phyloP scores from a whole-genome alignment of 2,113 vertebrate species.

The Vulpes ferrilata region DNA sequence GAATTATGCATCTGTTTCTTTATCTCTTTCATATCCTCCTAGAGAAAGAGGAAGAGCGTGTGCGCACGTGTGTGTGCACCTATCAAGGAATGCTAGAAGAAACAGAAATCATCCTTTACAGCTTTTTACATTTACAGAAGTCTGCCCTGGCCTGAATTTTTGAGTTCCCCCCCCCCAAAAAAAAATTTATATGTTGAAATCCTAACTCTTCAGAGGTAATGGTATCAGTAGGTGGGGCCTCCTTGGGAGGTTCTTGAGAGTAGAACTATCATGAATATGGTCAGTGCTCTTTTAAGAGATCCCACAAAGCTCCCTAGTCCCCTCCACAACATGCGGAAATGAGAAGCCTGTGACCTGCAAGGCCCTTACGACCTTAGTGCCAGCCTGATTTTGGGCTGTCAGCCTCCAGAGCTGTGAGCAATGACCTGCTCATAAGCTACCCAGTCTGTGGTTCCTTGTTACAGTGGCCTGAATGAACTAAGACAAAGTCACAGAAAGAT shows the following conservation, averaged over 20 bases:
- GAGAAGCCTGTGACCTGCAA: neutral
- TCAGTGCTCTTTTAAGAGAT: neutral
- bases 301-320: neutral
- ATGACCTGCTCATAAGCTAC: neutral
- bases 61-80: neutral
- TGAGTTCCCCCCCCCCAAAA: neutral
- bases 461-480: neutral
- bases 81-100: neutral
- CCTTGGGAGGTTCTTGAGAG: neutral
- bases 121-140: neutral
- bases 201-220: neutral
- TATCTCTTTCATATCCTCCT: neutral
- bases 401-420: neutral
- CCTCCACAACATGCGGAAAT: neutral
- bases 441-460: neutral
- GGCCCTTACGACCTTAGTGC: neutral
- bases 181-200: neutral
- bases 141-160: neutral
- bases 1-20: neutral
- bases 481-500: neutral
- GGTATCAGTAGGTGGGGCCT: neutral
- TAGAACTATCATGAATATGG: neutral
- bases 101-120: neutral
- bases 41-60: neutral
- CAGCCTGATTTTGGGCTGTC: neutral